Evolutionary conservation across 2,888 invertebrate genomes (phyloP).

Genomic region (Tipula confusa): DNA sequence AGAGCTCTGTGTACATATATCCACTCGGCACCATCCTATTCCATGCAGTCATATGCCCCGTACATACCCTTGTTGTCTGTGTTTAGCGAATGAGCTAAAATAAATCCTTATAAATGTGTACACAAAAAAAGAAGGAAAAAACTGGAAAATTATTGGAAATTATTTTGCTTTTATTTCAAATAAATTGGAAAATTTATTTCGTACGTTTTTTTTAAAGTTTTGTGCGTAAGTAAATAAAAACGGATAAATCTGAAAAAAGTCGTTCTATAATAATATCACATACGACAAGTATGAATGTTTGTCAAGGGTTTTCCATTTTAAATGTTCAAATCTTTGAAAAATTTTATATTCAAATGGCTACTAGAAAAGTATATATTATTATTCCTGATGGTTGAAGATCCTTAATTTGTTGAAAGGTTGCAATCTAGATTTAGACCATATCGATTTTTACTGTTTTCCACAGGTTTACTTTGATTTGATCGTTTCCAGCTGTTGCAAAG

Average conservation of each 20-base stretch:
- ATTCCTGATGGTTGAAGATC: no score
- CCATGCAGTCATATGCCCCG: background rate
- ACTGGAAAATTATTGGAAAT: background rate
- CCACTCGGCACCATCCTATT: background rate
- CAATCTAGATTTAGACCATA: no score
- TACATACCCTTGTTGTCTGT: background rate
- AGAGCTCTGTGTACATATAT: no score
- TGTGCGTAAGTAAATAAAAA: constrained; percentile 20
- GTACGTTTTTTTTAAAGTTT: background rate
- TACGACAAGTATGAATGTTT: no score
- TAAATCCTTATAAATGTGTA: background rate
- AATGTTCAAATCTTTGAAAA: no score
- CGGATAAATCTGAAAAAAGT: background rate
- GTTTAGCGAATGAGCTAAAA: background rate
- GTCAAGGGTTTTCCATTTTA: no score
- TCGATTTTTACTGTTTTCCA: no score
- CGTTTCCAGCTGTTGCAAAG: no score
- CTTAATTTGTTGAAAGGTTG: no score
- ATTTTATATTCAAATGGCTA: no score
- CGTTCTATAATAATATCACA: background rate
- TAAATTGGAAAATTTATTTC: background rate
- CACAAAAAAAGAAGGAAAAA: background rate
- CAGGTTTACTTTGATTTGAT: no score
- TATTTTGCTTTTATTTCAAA: constrained; percentile 3
- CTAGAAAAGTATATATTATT: no score